Percentiles rank a stretch among this genome's conserved stretches.
These are phyloP conservation scores for Plusia festucae DNA, from an alignment of 2,888 invertebrate genomes.

Conservation along the genomic window DNA sequence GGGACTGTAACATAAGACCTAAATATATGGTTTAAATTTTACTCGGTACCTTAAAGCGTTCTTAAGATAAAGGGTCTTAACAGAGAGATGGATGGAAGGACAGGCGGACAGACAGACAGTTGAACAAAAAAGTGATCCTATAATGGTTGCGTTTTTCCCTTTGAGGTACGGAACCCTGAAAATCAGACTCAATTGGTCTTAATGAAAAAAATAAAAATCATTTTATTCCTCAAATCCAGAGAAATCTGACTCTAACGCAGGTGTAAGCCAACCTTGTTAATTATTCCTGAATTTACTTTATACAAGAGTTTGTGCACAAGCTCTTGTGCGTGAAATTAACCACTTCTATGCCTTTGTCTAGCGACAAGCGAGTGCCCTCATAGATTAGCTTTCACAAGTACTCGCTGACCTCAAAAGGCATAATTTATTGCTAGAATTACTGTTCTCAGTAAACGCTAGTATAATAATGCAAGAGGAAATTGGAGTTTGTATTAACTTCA, in stretches of 20 bases:
- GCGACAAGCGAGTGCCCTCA: conserved; percentile 25
- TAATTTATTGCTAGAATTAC: conserved; percentile 40
- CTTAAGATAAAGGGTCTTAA: too few species aligned
- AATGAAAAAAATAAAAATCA: not conserved
- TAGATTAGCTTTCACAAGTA: conserved; percentile 34
- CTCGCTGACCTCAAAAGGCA: conserved; percentile 36
- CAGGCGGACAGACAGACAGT: too few species aligned
- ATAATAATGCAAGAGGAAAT: conserved; percentile 12
- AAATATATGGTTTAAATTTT: too few species aligned
- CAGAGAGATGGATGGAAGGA: too few species aligned
- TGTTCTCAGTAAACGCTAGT: conserved; percentile 24
- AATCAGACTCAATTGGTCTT: not conserved
- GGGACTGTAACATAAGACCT: too few species aligned
- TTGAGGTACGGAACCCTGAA: too few species aligned
- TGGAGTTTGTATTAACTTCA: not conserved
- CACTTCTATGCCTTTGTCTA: conserved; percentile 32
- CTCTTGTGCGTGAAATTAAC: conserved; percentile 27
- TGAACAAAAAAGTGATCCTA: too few species aligned
- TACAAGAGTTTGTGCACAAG: conserved; percentile 8
- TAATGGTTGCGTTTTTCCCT: too few species aligned
- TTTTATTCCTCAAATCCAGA: not conserved
- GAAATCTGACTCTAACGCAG: not conserved
- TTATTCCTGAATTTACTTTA: conserved; percentile 8
- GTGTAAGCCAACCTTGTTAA: not conserved
- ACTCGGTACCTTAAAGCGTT: too few species aligned